Base-by-base conservation (phyloP, 92 coral and sea anemone genomes). In the Epizoanthus stellaris region DNA sequence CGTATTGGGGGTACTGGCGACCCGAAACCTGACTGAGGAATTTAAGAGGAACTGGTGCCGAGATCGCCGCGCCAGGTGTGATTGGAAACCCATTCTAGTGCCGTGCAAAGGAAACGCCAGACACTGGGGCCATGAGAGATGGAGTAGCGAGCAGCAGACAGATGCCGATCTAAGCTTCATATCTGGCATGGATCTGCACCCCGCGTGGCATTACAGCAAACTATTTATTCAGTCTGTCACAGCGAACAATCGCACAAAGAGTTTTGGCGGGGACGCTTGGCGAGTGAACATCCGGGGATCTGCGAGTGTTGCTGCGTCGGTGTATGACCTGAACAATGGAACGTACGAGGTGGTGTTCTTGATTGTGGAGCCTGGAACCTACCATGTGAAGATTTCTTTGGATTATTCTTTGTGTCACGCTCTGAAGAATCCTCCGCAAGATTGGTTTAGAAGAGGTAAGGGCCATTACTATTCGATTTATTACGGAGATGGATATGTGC, bases 241-340 rank as follows among this genome's bases (percentile, higher is more conserved):
- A 17, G 57, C 75, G 43, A 77, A 85, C 53, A 85, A 85, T 43
- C 54, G 38, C 38, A 80, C 75, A 23, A 90, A 91, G 73, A 54
- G 25, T 43, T 68, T 70, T 62, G 96, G 96, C 0, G 96, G 96
- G 2, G 96, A 93, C 82, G 81, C 89, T 9, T 93, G 96, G 96
- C 74, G 91, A 63, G 91, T 87, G 4, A 73, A 80, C 56, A 83
- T 93, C 66, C 71, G 80, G 58, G 96, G 96, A 45, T 83, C 90
- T 34, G 85, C 96, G 21, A 73, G 86, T 75, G 80, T 88, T 47
- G 39, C 85, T 63, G 90, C 89, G 39, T 70, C 92, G 57, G 89
- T 93, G 39, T 87, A 87, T 90, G 96, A 93, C 85, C 82, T 87
- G 17, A 85, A 87, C 47, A 93, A 90, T 65, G 96, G 96, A 3